A percentile compares a stretch with the other conserved stretches of the same genome.
Conservation (phyloP, 2,797 vertebrate genomes). For the Rhincodon typus region DNA sequence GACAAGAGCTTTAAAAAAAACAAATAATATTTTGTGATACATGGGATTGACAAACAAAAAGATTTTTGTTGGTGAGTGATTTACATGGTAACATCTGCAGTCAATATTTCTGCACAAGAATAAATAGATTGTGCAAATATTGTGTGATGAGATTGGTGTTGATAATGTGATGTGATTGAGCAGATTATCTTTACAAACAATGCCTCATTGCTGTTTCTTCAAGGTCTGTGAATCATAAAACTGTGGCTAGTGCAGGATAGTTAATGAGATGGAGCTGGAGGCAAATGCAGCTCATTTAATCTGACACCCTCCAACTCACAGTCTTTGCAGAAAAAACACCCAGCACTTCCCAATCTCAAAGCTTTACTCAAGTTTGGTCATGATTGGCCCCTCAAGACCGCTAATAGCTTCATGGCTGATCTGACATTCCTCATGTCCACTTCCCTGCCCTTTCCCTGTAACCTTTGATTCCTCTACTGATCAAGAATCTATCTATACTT, state of each 20-base stretch:
- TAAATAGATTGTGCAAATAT: not conserved
- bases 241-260: not conserved
- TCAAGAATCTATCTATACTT: too few species aligned
- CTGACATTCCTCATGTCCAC: too few species aligned
- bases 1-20: not conserved
- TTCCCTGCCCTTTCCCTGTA: too few species aligned
- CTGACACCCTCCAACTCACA: not conserved
- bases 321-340: not conserved
- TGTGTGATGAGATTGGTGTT: not conserved
- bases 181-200: constrained; percentile 27
- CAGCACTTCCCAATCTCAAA: not conserved
- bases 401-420: too few species aligned
- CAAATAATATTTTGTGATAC: not conserved
- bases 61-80: not conserved
- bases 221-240: not conserved
- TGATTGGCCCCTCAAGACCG: too few species aligned
- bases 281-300: not conserved
- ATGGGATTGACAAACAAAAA: not conserved
- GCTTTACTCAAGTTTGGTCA: not conserved
- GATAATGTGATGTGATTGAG: not conserved
- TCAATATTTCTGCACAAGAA: not conserved
- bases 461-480: too few species aligned
- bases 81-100: not conserved
- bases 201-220: not conserved
- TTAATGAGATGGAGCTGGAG: not conserved